These are phyloP conservation scores for Plemyria rubiginata DNA, from an alignment of 2,888 invertebrate species.

Conservation along the genomic window DNA sequence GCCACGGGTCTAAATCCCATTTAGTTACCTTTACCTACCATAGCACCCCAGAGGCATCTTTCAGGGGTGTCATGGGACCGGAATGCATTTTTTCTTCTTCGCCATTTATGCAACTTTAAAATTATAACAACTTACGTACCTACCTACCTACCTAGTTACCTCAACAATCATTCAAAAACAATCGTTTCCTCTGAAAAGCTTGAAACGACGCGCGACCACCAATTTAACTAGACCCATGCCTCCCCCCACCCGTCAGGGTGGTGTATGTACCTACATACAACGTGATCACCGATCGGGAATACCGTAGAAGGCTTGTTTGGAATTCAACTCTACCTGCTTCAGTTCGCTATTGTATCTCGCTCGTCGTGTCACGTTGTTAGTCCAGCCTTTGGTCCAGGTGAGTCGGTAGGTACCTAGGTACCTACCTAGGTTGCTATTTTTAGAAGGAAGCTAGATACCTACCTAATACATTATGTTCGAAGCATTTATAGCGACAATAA, in stretches of 20 bases:
- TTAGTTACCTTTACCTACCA: no score
- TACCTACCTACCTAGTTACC: neutral
- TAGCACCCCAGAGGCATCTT: no score
- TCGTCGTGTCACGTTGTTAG: slow-evolving; percentile 21
- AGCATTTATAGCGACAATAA: neutral
- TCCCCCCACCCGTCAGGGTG: slow-evolving; percentile 11
- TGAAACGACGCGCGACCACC: slow-evolving; percentile 7
- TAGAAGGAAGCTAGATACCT: no score
- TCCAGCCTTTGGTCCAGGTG: slow-evolving; percentile 18
- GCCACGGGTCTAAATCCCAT: no score
- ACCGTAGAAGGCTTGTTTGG: neutral
- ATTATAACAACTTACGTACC: neutral
- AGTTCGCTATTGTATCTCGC: slow-evolving; percentile 15
- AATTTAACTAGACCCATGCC: slow-evolving; percentile 9
- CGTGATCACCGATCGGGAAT: slow-evolving; percentile 22
- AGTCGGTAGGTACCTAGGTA: no score
- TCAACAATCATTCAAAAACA: neutral
- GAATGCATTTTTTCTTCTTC: no score
- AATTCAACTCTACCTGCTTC: neutral
- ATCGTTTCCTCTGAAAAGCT: neutral
- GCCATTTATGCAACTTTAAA: neutral
- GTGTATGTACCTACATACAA: no score
- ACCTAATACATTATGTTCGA: no score
- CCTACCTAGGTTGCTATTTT: neutral
- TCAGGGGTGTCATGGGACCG: no score